These are phyloP conservation scores for Gymnothorax javanicus DNA, from an alignment of 2,797 vertebrate species.

Conservation along the genomic window DNA sequence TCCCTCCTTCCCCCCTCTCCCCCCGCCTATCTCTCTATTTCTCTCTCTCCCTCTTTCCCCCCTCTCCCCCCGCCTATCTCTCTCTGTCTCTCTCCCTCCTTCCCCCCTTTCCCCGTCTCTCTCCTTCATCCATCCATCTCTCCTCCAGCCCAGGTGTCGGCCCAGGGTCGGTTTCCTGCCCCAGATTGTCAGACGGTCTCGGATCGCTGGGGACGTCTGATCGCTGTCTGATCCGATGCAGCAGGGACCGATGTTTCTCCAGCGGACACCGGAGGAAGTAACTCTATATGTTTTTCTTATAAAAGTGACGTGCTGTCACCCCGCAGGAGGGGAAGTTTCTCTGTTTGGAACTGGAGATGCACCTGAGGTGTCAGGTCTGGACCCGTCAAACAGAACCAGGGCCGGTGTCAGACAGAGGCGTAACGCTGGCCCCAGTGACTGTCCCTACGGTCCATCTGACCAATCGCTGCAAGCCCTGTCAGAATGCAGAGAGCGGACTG, in stretches of 20 bases:
- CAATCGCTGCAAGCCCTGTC: background rate
- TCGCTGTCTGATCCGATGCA: conserved; percentile 49
- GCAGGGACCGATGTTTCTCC: conserved; percentile 54
- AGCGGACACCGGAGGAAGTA: conserved; percentile 53
- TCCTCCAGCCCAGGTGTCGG: conserved; percentile 46
- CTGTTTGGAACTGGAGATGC: background rate
- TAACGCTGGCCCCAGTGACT: background rate
- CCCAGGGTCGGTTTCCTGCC: conserved; percentile 53
- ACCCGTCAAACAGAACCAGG: background rate
- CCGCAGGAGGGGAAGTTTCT: conserved; percentile 41
- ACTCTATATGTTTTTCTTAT: conserved; percentile 52
- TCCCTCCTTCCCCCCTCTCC: no score
- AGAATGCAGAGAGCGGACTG: no score
- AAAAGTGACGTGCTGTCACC: conserved; percentile 50
- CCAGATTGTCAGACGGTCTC: conserved; percentile 43
- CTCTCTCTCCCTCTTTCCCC: no score
- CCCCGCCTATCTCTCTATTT: no score
- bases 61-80: no score
- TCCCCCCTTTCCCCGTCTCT: no score
- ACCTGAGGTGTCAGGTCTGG: background rate
- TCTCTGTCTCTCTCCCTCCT: no score
- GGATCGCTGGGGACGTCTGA: conserved; percentile 53
- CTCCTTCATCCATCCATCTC: conserved; percentile 25
- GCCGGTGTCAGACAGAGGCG: background rate
- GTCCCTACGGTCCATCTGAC: background rate